Conservation (phyloP, 2,888 invertebrate species). For the Entomobrya multifasciata region DNA sequence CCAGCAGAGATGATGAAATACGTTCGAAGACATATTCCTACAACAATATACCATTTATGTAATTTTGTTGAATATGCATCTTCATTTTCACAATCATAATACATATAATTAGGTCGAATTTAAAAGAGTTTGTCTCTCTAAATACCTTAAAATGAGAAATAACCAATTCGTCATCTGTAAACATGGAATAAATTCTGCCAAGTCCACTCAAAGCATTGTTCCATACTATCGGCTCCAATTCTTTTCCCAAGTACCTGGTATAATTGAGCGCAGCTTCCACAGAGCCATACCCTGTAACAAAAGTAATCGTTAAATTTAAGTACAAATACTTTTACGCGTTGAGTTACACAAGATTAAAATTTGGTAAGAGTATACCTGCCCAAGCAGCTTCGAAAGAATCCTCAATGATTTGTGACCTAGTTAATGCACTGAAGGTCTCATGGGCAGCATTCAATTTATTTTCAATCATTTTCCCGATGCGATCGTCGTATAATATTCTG, state of each 20-base stretch:
- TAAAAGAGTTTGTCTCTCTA: no score
- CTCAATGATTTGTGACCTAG: slow-evolving; percentile 75
- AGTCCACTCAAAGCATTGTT: slow-evolving; percentile 36
- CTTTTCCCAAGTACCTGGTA: slow-evolving; percentile 54
- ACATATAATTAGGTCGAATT: no score
- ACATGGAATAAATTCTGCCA: slow-evolving; percentile 62
- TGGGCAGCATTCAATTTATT: slow-evolving; percentile 50
- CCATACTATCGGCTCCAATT: slow-evolving; percentile 66
- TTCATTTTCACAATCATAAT: no score
- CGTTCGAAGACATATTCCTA: slow-evolving; percentile 42
- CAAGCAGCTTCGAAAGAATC: slow-evolving; percentile 75
- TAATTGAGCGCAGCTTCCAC: slow-evolving; percentile 57
- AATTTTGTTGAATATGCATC: no score
- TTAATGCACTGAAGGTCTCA: slow-evolving; percentile 63
- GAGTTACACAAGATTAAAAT: no score
- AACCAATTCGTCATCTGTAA: slow-evolving; percentile 27
- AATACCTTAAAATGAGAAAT: slow-evolving; percentile 38
- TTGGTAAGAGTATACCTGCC: slow-evolving; percentile 66
- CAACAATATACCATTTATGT: no score
- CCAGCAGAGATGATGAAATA: neutral
- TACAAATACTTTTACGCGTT: neutral
- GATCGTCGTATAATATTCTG: slow-evolving; percentile 71
- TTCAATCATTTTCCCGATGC: slow-evolving; percentile 34
- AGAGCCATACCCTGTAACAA: slow-evolving; percentile 51
- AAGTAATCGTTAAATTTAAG: no score